Base-by-base conservation (phyloP, 2,888 invertebrate species). In the Chalcis sispes region DNA sequence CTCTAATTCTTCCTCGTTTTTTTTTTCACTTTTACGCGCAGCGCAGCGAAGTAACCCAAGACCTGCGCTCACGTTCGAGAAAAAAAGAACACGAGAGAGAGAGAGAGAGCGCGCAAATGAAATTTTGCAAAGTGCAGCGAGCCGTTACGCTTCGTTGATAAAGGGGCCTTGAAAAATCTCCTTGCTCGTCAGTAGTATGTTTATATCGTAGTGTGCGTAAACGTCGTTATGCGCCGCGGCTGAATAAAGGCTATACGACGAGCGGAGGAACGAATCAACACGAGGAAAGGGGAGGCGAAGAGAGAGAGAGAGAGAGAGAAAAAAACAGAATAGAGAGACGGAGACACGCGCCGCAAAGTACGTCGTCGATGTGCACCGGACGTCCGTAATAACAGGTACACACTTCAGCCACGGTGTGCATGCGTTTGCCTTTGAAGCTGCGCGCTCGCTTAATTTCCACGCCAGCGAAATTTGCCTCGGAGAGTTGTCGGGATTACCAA, bases 331-430 rank as follows among this genome's bases (percentile, higher is more conserved):
- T 59, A 46, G 23, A 52, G 8, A 36, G 15, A 20, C 20, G 62
- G 74, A 69, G 67, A 70, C 69, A 75, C 75, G 69, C 75, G 75
- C 73, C 54, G 59, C 62, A 27, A 71, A 52, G 29, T 70, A 64
- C 46, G 59, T 50, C 58, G 58, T 20, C 52, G 59, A 66, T 66
- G 56, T 65, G 67, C 66, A 42, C 70, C 75, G 75, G 59, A 75
- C 65, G 75, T 64, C 70, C 70, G 64, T 75, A 75, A 75, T 70
- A 64, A 75, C 70, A 65, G 65, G 42, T 40, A 70, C 66, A 42
- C 52, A 59, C n/a, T 42, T 8, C 42, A 36, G 36, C 36, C 4
- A 36, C 36, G 36, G 36, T 36, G 10, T 46, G 15, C 20, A 50
- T 50, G n/a, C n/a, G n/a, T n/a, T n/a, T n/a, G n/a, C n/a, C n/a